Evolutionary conservation across 2,888 invertebrate species (phyloP).

Genomic region (Eucera pruinosa): DNA sequence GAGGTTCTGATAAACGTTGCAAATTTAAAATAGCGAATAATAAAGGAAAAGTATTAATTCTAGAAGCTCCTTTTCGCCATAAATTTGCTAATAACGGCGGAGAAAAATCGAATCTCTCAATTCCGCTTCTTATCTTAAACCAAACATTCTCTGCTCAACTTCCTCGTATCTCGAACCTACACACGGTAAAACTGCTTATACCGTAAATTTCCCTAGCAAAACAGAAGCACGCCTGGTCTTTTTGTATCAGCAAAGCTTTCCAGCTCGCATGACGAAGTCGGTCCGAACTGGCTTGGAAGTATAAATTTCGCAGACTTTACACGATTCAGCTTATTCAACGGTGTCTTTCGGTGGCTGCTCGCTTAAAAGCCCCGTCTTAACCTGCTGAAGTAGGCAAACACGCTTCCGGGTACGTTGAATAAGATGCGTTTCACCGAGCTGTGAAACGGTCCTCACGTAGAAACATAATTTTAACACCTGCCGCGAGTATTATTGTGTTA

Average conservation of each 20-base stretch:
- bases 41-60: too few species aligned
- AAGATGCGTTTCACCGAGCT: conserved; percentile 19
- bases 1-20: too few species aligned
- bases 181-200: neutral
- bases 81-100: too few species aligned
- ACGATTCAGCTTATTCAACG: conserved; percentile 29
- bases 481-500: conserved; percentile 33
- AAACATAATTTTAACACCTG: conserved; percentile 53
- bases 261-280: neutral
- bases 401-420: conserved; percentile 33
- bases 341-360: neutral
- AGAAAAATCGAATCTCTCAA: neutral
- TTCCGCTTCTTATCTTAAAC: neutral
- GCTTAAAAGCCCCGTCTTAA: conserved; percentile 7
- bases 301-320: conserved; percentile 29
- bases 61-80: neutral
- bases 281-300: neutral
- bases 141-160: neutral
- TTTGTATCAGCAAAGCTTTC: conserved; percentile 1
- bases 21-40: too few species aligned
- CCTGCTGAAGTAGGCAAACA: conserved; percentile 29
- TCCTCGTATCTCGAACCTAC: neutral
- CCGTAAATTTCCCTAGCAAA: conserved; percentile 9
- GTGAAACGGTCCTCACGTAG: conserved; percentile 40
- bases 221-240: conserved; percentile 10